Conservation (phyloP, 2,888 invertebrate genomes). For the Ochropacha duplaris region DNA sequence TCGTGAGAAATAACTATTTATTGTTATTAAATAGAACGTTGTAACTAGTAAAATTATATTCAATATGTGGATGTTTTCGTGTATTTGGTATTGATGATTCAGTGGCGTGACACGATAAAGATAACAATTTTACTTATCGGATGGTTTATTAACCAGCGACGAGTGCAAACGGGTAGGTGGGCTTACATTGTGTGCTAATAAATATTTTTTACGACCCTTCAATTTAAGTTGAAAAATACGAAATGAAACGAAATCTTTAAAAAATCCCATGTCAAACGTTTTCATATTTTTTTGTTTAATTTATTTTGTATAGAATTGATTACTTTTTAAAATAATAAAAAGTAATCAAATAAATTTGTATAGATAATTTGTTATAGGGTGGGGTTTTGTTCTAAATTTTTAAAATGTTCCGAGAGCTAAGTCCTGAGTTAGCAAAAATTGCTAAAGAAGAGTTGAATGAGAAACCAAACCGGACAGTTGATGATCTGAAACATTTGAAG, state of each 20-base stretch:
- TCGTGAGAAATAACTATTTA: neutral
- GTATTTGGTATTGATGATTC: conserved; percentile 20
- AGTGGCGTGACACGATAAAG: conserved; percentile 29
- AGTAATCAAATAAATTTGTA: no score
- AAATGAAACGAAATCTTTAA: no score
- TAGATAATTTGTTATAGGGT: neutral
- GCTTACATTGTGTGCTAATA: conserved; percentile 1
- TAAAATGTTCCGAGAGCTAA: conserved; percentile 61
- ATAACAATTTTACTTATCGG: conserved; percentile 43
- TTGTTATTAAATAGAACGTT: neutral
- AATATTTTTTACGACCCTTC: neutral
- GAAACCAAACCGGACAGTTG: conserved; percentile 62
- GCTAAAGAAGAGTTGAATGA: conserved; percentile 78
- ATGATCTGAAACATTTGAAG: conserved; percentile 69
- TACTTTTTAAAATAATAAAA: no score
- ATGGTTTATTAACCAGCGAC: conserved; percentile 38
- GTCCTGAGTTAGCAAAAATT: conserved; percentile 70
- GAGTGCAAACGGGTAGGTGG: conserved; percentile 30
- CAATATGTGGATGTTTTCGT: conserved; percentile 10
- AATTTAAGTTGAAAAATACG: no score
- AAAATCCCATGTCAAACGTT: no score
- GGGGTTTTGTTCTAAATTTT: neutral
- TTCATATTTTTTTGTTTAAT: no score
- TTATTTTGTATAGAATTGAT: no score
- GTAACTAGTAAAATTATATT: neutral